Evolutionary conservation across 35 echinoderm and acorn worm genomes (phyloP), one percentile per base, ranked within the genome.

Genomic region (Holothuria glaberrima): DNA sequence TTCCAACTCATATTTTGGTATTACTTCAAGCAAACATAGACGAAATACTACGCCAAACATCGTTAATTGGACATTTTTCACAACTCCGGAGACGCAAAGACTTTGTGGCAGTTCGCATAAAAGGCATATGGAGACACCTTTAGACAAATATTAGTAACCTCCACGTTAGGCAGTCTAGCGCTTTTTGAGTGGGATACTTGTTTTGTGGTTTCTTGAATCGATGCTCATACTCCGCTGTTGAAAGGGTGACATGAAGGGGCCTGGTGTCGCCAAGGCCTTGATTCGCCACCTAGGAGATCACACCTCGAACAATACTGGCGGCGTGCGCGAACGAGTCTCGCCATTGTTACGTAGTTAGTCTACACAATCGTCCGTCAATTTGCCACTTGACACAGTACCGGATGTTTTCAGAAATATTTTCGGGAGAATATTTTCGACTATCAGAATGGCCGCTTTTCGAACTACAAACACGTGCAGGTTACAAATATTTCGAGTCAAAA

Each of bases 361-460:
- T 78, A 78, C 74, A 78, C 74, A 78, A 78, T 78, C 33, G 38
- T 48, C 41, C 35, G 74, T 78, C 74, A 78, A 48, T 78, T 78
- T 48, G 74, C 50, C 74, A 78, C 74, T 78, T 16, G 44, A 45
- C 38, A 78, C 44, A 24, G 44, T 78, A 78, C 74, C 74, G 74
- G 74, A 78, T 78, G 74, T 78, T 78, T 48, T 78, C 38, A 78
- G 74, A 78, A 78, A 48, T 78, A 78, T 78, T 48, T 78, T 74
- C 38, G 35, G 21, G 29, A 9, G 74, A 78, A 48, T 78, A 78
- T 78, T 78, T 78, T 78, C 74, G 22, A 78, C 36, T 48, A 38
- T 78, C 33, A 78, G 74, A 78, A 48, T 48, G 24, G 38, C 38
- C 74, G 74, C 72, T 78, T 78, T 78, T 78, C 74, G 44, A 26